A percentile compares a stretch with the other conserved stretches of the same genome.
These are phyloP conservation scores for Tetramorium parvispinum DNA, from an alignment of 1,140 invertebrate species.

Conservation along the genomic window DNA sequence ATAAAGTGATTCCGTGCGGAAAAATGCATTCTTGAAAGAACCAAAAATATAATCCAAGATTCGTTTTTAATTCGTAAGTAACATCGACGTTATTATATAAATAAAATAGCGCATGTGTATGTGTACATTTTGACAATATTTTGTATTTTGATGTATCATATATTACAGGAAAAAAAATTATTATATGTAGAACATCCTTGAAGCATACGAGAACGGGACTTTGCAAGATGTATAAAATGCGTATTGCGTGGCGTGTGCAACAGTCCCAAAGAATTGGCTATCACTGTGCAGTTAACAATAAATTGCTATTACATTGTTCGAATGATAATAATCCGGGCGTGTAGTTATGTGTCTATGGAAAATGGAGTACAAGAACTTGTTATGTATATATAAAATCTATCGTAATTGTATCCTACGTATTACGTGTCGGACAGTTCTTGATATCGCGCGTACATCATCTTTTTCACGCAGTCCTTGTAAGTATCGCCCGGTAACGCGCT, in stretches of 20 bases:
- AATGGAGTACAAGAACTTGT: slow-evolving; percentile 63
- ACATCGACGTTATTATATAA: neutral
- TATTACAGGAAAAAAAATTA: slow-evolving; percentile 40
- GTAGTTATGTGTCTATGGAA: slow-evolving; percentile 69
- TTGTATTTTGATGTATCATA: neutral
- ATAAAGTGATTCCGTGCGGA: neutral
- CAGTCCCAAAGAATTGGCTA: slow-evolving; percentile 61
- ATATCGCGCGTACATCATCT: slow-evolving; percentile 94
- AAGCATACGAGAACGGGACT: slow-evolving; percentile 33
- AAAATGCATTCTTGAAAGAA: slow-evolving; percentile 4
- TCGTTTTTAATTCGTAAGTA: neutral
- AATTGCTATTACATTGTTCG: slow-evolving; percentile 41
- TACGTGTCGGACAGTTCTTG: slow-evolving; percentile 90
- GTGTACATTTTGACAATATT: neutral
- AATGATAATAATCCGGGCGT: slow-evolving; percentile 59
- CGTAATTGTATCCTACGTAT: slow-evolving; percentile 64
- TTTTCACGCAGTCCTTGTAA: slow-evolving; percentile 96
- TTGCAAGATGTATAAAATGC: slow-evolving; percentile 54
- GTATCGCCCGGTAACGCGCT: slow-evolving; percentile 93
- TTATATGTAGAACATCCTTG: slow-evolving; percentile 4
- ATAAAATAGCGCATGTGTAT: neutral
- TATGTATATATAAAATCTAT: slow-evolving; percentile 67
- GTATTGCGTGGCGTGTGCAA: slow-evolving; percentile 6
- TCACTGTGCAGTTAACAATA: slow-evolving; percentile 62
- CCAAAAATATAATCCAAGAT: neutral